These are phyloP conservation scores for Akabosia matsudoensis DNA, from an alignment of 1,140 invertebrate species.

Conservation along the genomic window DNA sequence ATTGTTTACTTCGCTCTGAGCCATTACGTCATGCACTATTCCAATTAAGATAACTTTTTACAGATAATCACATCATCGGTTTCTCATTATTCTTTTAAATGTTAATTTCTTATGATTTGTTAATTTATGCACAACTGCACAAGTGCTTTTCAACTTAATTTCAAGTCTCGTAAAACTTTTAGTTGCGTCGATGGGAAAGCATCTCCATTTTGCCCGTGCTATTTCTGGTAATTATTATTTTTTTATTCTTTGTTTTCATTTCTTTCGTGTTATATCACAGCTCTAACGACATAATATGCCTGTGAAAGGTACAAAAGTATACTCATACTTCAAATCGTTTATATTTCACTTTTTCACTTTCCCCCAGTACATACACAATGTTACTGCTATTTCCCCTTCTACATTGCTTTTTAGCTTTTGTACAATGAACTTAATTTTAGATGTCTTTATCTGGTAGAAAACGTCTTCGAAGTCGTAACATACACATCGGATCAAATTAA, in stretches of 20 bases:
- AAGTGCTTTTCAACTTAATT: conserved; percentile 27
- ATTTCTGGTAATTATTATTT: conserved; percentile 44
- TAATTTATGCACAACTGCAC: too few species aligned
- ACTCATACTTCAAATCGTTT: too few species aligned
- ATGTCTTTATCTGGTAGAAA: too few species aligned
- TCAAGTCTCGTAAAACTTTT: conserved; percentile 29
- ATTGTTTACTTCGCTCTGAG: neutral
- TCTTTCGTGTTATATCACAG: neutral
- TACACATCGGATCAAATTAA: too few species aligned
- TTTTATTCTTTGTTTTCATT: neutral
- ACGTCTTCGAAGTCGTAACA: too few species aligned
- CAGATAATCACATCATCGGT: neutral
- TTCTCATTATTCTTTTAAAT: conserved; percentile 12
- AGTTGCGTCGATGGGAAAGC: conserved; percentile 47
- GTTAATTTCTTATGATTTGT: too few species aligned
- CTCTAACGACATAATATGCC: neutral
- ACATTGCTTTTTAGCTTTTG: too few species aligned
- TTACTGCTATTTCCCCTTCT: too few species aligned
- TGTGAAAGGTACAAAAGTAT: too few species aligned
- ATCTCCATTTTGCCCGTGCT: conserved; percentile 45
- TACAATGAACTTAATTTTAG: too few species aligned
- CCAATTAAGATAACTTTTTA: neutral
- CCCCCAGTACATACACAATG: too few species aligned
- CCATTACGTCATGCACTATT: conserved; percentile 13
- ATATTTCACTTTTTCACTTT: too few species aligned